Conservation (phyloP, 2,113 vertebrate genomes). For the Podocnemis expansa region DNA sequence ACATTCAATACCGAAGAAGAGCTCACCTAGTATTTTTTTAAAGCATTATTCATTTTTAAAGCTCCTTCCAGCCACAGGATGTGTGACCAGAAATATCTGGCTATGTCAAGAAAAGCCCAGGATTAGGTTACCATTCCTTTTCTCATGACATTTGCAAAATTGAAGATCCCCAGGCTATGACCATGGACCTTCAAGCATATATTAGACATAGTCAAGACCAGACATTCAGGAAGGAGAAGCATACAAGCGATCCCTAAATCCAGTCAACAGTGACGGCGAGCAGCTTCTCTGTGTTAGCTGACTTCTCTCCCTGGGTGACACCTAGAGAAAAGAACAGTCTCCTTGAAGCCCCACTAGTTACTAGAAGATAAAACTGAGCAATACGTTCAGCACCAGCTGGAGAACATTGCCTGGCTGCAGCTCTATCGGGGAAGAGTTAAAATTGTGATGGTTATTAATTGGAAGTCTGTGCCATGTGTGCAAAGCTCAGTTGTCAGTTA, state of each 20-base stretch:
- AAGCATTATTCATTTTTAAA: not conserved
- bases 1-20: not conserved
- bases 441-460: not conserved
- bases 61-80: not conserved
- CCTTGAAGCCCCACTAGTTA: not conserved
- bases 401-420: not conserved
- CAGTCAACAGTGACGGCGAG: not conserved
- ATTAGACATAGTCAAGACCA: not conserved
- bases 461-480: not conserved
- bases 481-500: not conserved
- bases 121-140: not conserved
- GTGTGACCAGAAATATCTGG: not conserved
- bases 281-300: not conserved
- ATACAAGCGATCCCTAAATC: not conserved
- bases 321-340: not conserved
- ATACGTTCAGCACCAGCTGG: not conserved
- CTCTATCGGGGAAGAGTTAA: not conserved
- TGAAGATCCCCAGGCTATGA: not conserved
- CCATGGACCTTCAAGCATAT: not conserved
- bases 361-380: not conserved
- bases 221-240: not conserved
- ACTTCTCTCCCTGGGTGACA: not conserved
- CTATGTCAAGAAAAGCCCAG: not conserved
- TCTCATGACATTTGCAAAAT: not conserved
- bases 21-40: not conserved